Evolutionary conservation across 2,797 vertebrate species (phyloP).

Genomic region (Sebastes melanostomus): DNA sequence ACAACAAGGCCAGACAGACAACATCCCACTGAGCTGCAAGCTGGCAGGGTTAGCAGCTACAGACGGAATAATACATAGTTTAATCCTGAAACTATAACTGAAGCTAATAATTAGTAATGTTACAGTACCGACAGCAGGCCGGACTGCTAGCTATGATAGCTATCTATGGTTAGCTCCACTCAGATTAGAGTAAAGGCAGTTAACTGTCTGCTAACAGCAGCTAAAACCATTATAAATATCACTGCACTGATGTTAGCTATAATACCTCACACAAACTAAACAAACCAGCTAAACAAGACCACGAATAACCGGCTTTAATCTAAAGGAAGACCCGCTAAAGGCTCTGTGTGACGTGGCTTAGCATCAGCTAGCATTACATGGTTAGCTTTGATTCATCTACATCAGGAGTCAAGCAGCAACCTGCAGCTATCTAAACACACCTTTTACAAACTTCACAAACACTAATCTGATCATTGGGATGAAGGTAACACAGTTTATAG

Average conservation of each 20-base stretch:
- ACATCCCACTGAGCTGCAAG: not conserved
- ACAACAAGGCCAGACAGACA: not conserved
- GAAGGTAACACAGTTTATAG: too few relatives aligned
- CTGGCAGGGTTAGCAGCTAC: fast-evolving
- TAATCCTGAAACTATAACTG: not conserved
- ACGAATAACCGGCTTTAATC: not conserved
- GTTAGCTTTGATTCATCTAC: not conserved
- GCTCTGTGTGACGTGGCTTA: constrained; percentile 65
- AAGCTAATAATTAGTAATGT: too few relatives aligned
- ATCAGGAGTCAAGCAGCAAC: too few relatives aligned
- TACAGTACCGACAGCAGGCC: not conserved
- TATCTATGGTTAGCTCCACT: not conserved
- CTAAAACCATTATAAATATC: fast-evolving
- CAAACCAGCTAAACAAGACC: not conserved
- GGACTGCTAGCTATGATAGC: too few relatives aligned
- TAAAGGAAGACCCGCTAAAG: not conserved
- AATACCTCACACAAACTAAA: too few relatives aligned
- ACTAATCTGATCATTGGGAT: too few relatives aligned
- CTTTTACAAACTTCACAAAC: too few relatives aligned
- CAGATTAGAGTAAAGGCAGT: not conserved
- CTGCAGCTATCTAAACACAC: too few relatives aligned
- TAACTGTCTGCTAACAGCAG: fast-evolving
- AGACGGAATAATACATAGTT: fast-evolving
- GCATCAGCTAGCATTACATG: not conserved
- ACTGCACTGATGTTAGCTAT: not conserved